These are phyloP conservation scores for Chelidonichthys spinosus DNA, from an alignment of 2,797 vertebrate species.

Conservation along the genomic window DNA sequence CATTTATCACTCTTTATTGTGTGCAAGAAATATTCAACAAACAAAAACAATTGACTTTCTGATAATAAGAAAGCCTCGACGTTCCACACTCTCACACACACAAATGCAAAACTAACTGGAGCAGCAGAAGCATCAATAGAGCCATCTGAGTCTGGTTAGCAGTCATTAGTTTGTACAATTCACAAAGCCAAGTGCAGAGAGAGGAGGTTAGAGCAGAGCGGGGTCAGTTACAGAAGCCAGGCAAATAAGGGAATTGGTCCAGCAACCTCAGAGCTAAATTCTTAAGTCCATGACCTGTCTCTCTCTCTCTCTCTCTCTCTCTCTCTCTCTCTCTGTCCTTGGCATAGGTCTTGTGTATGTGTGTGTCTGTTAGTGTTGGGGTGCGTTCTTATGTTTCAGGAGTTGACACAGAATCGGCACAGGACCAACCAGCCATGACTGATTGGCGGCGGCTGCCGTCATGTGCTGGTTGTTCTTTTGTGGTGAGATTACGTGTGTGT, in stretches of 20 bases:
- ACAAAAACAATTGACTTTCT: slow-evolving; percentile 14
- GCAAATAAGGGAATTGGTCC: slow-evolving; percentile 73
- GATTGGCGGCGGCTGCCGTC: slow-evolving; percentile 79
- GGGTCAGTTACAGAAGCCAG: slow-evolving; percentile 83
- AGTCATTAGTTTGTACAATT: slow-evolving; percentile 72
- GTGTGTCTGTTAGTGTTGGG: slow-evolving; percentile 55
- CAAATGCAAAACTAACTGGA: slow-evolving; percentile 40
- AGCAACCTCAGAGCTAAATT: slow-evolving; percentile 76
- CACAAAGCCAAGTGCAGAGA: slow-evolving; percentile 72
- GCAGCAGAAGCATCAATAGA: slow-evolving; percentile 50
- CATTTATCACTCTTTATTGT: slow-evolving; percentile 2
- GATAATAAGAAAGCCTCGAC: slow-evolving; percentile 21
- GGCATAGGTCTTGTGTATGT: slow-evolving; percentile 48
- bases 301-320: slow-evolving; percentile 60
- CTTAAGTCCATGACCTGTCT: slow-evolving; percentile 70
- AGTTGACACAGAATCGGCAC: slow-evolving; percentile 74
- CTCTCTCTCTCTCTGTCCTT: slow-evolving; percentile 65
- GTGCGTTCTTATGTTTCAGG: slow-evolving; percentile 76
- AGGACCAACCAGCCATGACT: slow-evolving; percentile 79
- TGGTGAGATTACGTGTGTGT: slow-evolving; percentile 66
- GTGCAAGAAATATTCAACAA: slow-evolving; percentile 4
- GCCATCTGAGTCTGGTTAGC: slow-evolving; percentile 78
- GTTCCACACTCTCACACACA: slow-evolving; percentile 29
- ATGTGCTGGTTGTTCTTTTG: slow-evolving; percentile 82
- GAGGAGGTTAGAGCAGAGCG: slow-evolving; percentile 70